Evolutionary conservation across 2,888 invertebrate genomes (phyloP), one percentile per base, ranked within the genome.

Genomic region (Nomada fucata): DNA sequence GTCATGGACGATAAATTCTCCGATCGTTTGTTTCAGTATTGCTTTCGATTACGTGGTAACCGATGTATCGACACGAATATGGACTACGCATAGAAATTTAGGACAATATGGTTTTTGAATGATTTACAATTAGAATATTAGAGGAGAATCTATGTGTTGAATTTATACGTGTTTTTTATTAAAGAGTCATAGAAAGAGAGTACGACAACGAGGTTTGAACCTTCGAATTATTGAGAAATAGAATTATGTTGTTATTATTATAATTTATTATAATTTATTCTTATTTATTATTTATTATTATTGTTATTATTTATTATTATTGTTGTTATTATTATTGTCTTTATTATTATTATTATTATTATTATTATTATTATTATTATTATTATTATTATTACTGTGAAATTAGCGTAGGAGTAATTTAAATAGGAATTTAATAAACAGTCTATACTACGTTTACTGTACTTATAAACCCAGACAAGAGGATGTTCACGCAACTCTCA

Each of bases 401-500:
- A 29, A 76, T 77, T 84, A 84, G 83, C 20, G 83, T 84, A 84
- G 83, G 78, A 60, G 82, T 84, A 84, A 81, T 72, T 72, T 76
- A 44, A 74, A 79, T 78, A 15, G 61, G 64, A 67, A 73, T 42
- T 81, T 80, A 60, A 74, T 53, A 26, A 69, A 60, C 20, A 57
- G 65, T 73, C 20, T 67, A 71, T 76, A 74, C 59, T 57, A 69
- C 50, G 53, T 72, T 75, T 83, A 55, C 10, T 71, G 50, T 78
- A 78, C 29, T 69, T 77, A 68, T 71, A 73, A 81, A 82, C 72
- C 76, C 61, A 80, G 85, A 74, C 86, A 84, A 86, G 84, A 89
- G 87, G 85, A 89, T 85, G 82, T 86, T 88, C 86, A 86, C 86
- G 86, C 86, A 90, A 87, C 91, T 92, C 90, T 92, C 91, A 92